These are phyloP conservation scores for Garra rufa DNA, from an alignment of 2,113 vertebrate genomes.

Conservation along the genomic window DNA sequence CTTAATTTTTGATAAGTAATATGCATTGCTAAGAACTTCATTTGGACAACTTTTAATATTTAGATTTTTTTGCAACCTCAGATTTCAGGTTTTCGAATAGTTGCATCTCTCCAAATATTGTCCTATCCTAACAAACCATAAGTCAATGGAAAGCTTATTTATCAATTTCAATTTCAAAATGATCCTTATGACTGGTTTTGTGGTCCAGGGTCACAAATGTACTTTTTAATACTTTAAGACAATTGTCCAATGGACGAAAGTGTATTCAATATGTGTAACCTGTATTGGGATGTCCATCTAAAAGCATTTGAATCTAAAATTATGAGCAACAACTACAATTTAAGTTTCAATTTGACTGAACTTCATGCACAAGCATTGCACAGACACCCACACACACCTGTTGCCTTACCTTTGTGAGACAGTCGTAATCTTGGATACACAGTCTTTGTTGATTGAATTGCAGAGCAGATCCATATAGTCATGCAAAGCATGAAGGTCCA, in stretches of 20 bases:
- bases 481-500: constrained; percentile 70
- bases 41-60: no score
- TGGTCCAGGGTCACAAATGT: no score
- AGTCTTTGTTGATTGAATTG: constrained; percentile 64
- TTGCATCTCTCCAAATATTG: no score
- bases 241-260: neutral
- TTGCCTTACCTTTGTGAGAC: constrained; percentile 85
- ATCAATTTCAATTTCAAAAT: no score
- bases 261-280: constrained; percentile 13
- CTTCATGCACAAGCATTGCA: neutral
- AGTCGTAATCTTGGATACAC: constrained; percentile 81
- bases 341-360: neutral
- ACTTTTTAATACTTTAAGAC: neutral
- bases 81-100: no score
- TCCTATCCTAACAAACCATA: no score
- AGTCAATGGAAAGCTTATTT: no score
- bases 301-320: constrained; percentile 16
- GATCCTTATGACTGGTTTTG: no score
- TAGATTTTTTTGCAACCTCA: no score
- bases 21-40: no score
- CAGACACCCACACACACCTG: constrained; percentile 25
- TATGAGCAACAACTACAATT: neutral
- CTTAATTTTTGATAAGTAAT: no score
- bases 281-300: constrained; percentile 3
- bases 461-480: constrained; percentile 60